Evolutionary conservation across 1,140 invertebrate species (phyloP).

Genomic region (Epicauta chinensis): DNA sequence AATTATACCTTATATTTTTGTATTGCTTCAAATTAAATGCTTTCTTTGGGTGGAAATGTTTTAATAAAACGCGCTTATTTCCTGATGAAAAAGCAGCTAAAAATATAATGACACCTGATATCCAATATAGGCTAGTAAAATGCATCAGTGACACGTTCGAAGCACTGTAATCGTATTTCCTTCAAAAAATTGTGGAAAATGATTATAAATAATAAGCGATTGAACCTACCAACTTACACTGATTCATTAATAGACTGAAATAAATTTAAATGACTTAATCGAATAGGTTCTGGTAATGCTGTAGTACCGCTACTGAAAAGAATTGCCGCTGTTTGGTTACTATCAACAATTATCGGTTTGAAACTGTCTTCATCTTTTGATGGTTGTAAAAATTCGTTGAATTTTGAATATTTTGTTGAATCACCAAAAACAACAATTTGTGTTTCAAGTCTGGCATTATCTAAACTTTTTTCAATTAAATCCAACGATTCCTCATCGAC

Average conservation of each 20-base stretch:
- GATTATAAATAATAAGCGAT: too few relatives aligned
- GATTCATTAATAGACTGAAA: too few relatives aligned
- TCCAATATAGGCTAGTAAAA: slow-evolving; percentile 3
- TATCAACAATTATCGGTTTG: slow-evolving; percentile 21
- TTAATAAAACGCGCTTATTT: neutral
- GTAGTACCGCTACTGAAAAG: slow-evolving; percentile 64
- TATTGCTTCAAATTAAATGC: neutral
- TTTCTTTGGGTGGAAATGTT: neutral
- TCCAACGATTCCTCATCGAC: slow-evolving; percentile 20
- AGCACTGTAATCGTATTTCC: too few relatives aligned
- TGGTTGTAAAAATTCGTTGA: slow-evolving; percentile 20
- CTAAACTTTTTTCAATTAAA: slow-evolving; percentile 18
- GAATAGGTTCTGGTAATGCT: slow-evolving; percentile 67
- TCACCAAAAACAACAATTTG: slow-evolving; percentile 26
- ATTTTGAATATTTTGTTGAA: slow-evolving; percentile 8
- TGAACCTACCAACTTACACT: too few relatives aligned
- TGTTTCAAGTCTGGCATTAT: slow-evolving; percentile 11
- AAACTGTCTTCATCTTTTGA: slow-evolving; percentile 26
- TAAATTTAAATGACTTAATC: slow-evolving; percentile 50
- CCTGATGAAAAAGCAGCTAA: too few relatives aligned
- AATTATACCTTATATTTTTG: slow-evolving; percentile 4
- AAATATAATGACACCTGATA: neutral
- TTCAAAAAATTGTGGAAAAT: too few relatives aligned
- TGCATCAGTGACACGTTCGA: too few relatives aligned
- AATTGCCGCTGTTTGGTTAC: slow-evolving; percentile 36